Percentiles rank a stretch among this genome's conserved stretches.
Conservation (phyloP, 1,140 invertebrate species). For the Drosophila azteca region DNA sequence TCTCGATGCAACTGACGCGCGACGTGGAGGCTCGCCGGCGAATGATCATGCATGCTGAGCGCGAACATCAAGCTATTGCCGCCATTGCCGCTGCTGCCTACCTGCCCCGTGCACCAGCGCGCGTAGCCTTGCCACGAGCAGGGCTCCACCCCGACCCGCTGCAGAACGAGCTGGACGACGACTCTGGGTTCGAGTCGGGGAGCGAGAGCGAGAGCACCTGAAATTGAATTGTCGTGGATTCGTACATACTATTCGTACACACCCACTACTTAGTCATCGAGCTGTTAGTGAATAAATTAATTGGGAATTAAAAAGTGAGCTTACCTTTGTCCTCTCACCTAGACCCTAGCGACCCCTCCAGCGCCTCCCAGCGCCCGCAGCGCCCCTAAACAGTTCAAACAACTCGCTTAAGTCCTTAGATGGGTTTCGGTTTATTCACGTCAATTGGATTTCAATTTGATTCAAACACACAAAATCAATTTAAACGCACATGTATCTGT, state of each 20-base stretch:
- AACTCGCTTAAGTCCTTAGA: constrained; percentile 47
- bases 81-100: no score
- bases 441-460: constrained; percentile 65
- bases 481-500: constrained; percentile 37
- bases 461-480: constrained; percentile 50
- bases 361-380: no score
- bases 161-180: constrained; percentile 22
- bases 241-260: background rate
- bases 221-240: constrained; percentile 11
- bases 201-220: constrained; percentile 55
- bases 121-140: background rate
- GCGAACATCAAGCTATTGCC: background rate
- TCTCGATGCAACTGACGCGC: constrained; percentile 12
- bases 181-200: constrained; percentile 65
- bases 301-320: background rate
- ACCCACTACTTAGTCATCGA: background rate
- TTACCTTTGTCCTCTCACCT: constrained; percentile 15
- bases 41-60: background rate
- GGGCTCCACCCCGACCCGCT: background rate
- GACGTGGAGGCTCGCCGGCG: constrained; percentile 17
- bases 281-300: background rate
- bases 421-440: constrained; percentile 72
- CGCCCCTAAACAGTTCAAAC: constrained; percentile 17
- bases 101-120: background rate
- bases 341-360: no score